Conservation (phyloP, 2,888 invertebrate species). For the Ernsta delagoae region DNA sequence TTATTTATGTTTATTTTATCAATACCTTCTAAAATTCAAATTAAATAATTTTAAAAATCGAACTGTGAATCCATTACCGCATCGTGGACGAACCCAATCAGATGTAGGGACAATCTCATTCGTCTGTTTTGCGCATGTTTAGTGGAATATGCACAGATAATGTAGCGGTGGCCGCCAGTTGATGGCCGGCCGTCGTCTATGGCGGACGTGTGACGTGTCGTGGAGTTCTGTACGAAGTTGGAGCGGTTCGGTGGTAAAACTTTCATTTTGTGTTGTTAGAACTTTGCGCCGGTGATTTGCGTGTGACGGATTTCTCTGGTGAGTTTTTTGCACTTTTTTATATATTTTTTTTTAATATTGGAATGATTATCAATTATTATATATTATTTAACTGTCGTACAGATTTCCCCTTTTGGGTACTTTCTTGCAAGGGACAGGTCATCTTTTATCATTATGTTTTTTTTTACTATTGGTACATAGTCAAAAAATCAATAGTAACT, state of each 20-base stretch:
- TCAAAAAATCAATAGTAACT: too few species aligned
- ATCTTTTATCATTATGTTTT: too few species aligned
- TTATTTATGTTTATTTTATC: too few species aligned
- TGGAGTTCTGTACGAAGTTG: slow-evolving; percentile 35
- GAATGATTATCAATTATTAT: neutral
- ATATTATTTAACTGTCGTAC: neutral
- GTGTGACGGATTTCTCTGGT: slow-evolving; percentile 35
- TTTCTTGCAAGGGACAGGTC: neutral
- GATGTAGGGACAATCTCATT: slow-evolving; percentile 34
- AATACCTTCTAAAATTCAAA: too few species aligned
- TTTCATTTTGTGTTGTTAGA: slow-evolving; percentile 45
- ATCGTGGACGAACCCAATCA: slow-evolving; percentile 21
- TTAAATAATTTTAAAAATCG: slow-evolving; percentile 8
- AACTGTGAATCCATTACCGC: slow-evolving; percentile 25
- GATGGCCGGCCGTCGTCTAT: slow-evolving; percentile 40
- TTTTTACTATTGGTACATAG: too few species aligned
- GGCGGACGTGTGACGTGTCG: slow-evolving; percentile 39
- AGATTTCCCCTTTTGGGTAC: neutral
- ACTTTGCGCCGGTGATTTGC: slow-evolving; percentile 41
- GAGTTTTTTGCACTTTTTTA: slow-evolving; percentile 14
- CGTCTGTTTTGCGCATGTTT: slow-evolving; percentile 44
- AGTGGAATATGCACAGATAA: slow-evolving; percentile 42
- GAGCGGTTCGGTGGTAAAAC: slow-evolving; percentile 42
- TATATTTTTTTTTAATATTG: neutral
- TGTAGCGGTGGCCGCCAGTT: slow-evolving; percentile 37